Evolutionary conservation across 2,113 vertebrate species (phyloP).

Genomic region (Carassius carassius): DNA sequence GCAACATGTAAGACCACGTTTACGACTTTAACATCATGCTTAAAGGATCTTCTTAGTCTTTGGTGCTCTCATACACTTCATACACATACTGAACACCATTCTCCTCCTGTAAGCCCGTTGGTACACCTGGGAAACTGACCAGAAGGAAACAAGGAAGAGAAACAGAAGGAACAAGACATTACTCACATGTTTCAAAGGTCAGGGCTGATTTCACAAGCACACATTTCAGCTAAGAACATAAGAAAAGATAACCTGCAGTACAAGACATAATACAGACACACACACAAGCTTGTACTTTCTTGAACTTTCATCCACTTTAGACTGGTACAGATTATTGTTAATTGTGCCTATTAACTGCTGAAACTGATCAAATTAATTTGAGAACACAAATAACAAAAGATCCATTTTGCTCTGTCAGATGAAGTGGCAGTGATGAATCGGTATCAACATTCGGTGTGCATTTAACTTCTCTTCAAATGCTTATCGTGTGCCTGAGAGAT

Average conservation of each 20-base stretch:
- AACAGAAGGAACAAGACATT: neutral
- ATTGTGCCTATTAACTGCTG: neutral
- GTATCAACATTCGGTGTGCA: neutral
- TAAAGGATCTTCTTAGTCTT: slow-evolving; percentile 41
- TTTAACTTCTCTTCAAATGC: slow-evolving; percentile 16
- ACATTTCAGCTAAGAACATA: neutral
- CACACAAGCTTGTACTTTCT: neutral
- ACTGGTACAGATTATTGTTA: neutral
- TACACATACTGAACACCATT: slow-evolving; percentile 88
- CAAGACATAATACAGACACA: neutral
- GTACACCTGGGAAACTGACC: slow-evolving; percentile 85
- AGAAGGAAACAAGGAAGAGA: neutral
- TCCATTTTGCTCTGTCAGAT: neutral
- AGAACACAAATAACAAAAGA: neutral
- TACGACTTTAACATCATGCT: neutral
- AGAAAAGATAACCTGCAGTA: neutral
- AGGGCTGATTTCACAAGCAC: neutral
- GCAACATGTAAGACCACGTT: neutral
- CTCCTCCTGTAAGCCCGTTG: slow-evolving; percentile 84
- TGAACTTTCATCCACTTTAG: neutral
- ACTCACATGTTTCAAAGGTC: neutral
- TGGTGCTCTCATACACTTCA: slow-evolving; percentile 88
- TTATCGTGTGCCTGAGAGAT: slow-evolving; percentile 12
- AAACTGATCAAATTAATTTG: neutral
- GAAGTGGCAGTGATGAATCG: neutral